Evolutionary conservation across 2,888 invertebrate genomes (phyloP), one percentile per base, ranked within the genome.

Genomic region (Leucoptera coffeella): DNA sequence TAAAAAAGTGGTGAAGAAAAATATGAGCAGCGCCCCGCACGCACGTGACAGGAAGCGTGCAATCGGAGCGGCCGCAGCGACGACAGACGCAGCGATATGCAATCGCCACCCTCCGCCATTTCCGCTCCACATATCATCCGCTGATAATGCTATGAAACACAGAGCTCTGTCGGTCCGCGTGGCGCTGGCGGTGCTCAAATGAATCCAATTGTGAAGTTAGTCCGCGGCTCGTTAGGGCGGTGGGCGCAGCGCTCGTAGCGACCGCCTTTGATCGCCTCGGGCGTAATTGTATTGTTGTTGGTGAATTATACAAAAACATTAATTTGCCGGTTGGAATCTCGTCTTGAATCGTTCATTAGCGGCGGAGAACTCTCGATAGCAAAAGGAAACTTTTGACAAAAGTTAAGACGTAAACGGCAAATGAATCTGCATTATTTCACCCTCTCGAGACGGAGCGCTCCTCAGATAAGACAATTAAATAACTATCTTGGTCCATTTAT

Each of bases 401-500:
- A 62, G 54, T 58, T 56, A 51, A 53, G 54, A 53, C 48, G 49
- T 50, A 51, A 53, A 55, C 50, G 49, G 45, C 50, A 50, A 57
- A 57, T 51, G 54, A 57, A 59, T 56, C 55, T 47, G 55, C 55
- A 55, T 58, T 57, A 55, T 54, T 51, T 45, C 33, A 36, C 40
- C 38, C 42, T 38, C 41, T 38, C 42, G 32, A 37, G 42, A 31
- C 34, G 31, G 41, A 41, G 43, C 41, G 43, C 41, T 43, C 41
- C 38, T 41, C 40, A 52, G 57, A 58, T 58, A 59, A 59, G 50
- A 52, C 59, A 57, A 59, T 61, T 59, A 60, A 60, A 62, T 54
- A 61, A 59, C 59, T 61, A 59, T 60, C 61, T 59, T 41, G 40
- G 40, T 39, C 53, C 53, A 59, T 64, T 61, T 60, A 61, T 61